Evolutionary conservation across 2,797 vertebrate genomes (phyloP), one percentile per base, ranked within the genome.

Genomic region (Salarias fasciatus): DNA sequence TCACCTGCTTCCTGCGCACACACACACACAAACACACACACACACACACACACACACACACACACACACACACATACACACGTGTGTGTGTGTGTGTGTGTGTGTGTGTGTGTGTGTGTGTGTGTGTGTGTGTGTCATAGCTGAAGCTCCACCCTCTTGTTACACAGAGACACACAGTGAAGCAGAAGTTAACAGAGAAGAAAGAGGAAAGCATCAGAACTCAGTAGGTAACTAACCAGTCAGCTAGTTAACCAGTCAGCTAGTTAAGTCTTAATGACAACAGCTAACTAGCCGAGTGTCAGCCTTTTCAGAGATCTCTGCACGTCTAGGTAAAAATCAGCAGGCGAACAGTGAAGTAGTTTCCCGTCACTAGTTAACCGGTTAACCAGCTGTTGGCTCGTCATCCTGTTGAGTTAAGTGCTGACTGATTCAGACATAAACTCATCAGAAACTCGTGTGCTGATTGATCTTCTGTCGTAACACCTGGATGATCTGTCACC

Each of bases 131-230:
- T 56, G 41, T 43, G 30, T 53, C 2, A 49, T 4, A 42, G 33
- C 50, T 63, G 29, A 56, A 33, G 62, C 83, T 57, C 43, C 81
- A 72, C 83, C 83, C 74, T 72, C 66, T 79, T 54, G 56, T 72
- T 52, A 82, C 67, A 75, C 67, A 76, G 28, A 46, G 6, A 45
- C 15, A 43, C 49, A 9, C 31, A 50, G 15, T 54, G 47, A 40
- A 31, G 43, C 50, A 70, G 36, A 64, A 42, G 44, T 11, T 35
- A 38, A 5, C 31, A 13, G 56, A 61, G 41, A 49, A 62, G 43
- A 66, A 74, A 64, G 18, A 35, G 3, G 46, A 36, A 31, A 57
- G 31, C 9, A 5, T 12, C 4, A 13, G 18, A 28, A 24, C 43
- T 46, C 49, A 11, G 14, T n/a, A 15, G 47, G 53, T 42, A 61